Base-by-base conservation (phyloP, 1,140 invertebrate genomes). In the Drosophila obscura region DNA sequence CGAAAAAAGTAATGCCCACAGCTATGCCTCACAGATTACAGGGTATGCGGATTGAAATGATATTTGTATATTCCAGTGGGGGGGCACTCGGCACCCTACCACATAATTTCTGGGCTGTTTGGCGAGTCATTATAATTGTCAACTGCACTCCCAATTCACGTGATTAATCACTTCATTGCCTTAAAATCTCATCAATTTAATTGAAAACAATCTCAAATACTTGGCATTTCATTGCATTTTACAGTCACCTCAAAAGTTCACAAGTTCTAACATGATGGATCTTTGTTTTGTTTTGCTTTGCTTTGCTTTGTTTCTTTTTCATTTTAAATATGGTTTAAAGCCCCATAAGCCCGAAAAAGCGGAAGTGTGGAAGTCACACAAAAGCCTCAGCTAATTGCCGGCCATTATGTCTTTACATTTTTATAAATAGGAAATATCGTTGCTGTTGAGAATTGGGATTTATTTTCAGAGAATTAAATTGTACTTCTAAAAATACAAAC, bases 111-210 rank as follows among this genome's bases (percentile, higher is more conserved):
- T 55, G 35, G 55, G n/a, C 9, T 26, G 13, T 19, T 51, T 55
- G 41, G 56, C 57, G 72, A 72, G 48, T 62, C 68, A 73, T 75
- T 49, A 66, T 60, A 56, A 66, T 75, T 75, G 73, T 84, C 73
- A 75, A 50, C 53, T 46, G 64, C 59, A 72, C 31, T 35, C 8
- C 9, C 31, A 3, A 49, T 62, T 57, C 63, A 31, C 55, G 24
- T 16, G 69, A 85, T 85, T 67, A 81, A 84, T 84, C 71, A 74
- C 48, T 61, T 74, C 28, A 55, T 52, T 78, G 61, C 44, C 67
- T 39, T 39, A 4, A 11, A 35, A 35, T 4, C 8, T 39, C 11
- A 58, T 71, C 58, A 68, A 75, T 81, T 81, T 71, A 87, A 87
- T 81, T 39, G 71, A 77, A 87, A 67, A 65, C 62, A 87, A 67